These are phyloP conservation scores for Sphinx pinastri DNA, from an alignment of 2,888 invertebrate species.

Conservation along the genomic window DNA sequence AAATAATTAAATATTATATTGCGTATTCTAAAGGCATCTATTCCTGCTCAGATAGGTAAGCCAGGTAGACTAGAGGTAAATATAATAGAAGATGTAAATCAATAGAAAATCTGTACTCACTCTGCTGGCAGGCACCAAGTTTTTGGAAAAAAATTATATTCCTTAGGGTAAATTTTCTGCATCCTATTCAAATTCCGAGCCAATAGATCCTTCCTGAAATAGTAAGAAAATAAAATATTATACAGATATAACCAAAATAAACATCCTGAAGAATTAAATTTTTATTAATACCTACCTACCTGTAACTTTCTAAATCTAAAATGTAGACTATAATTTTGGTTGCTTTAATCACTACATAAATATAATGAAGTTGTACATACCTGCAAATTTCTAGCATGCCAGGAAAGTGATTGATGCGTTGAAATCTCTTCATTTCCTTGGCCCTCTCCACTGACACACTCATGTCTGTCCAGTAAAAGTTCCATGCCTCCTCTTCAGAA, in stretches of 20 bases:
- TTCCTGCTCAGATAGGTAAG: too few relatives aligned
- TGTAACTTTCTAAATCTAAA: too few relatives aligned
- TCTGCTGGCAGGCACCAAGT: conserved; percentile 97
- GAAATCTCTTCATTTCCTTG: conserved; percentile 96
- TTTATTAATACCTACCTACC: too few relatives aligned
- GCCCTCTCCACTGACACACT: conserved; percentile 93
- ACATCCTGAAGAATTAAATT: background rate
- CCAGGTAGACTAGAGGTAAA: background rate
- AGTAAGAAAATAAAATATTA: conserved; percentile 19
- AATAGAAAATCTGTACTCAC: conserved; percentile 77
- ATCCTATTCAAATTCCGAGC: conserved; percentile 95
- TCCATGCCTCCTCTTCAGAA: conserved; percentile 92
- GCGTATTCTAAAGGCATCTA: too few relatives aligned
- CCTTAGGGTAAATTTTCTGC: conserved; percentile 93
- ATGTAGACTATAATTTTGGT: too few relatives aligned
- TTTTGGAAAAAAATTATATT: conserved; percentile 96
- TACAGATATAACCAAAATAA: background rate
- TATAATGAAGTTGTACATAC: conserved; percentile 41
- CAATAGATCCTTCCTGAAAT: conserved; percentile 91
- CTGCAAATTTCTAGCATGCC: conserved; percentile 94
- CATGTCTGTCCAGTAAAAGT: conserved; percentile 95
- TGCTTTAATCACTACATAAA: background rate
- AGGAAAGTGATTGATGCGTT: conserved; percentile 97
- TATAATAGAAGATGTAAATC: background rate
- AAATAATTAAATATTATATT: too few relatives aligned